A percentile compares a stretch with the other conserved stretches of the same genome.
phyloP scores from a whole-genome alignment of 2,797 vertebrate genomes.

The Erethizon dorsatum region DNA sequence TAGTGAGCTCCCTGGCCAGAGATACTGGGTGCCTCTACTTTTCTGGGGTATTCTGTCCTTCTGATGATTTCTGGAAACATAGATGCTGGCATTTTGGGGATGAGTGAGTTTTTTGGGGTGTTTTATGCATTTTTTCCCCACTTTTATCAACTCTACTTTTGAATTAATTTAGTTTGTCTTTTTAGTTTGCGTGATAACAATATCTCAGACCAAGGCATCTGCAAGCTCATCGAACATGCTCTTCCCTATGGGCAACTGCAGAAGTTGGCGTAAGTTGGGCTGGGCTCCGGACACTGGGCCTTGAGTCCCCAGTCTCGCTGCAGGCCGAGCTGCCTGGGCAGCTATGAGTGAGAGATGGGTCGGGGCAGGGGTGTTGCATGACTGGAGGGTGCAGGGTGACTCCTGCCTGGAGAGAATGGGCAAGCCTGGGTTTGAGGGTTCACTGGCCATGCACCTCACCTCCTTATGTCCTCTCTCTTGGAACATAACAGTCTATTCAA shows the following conservation, averaged over 20 bases:
- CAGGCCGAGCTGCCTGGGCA: fast-evolving
- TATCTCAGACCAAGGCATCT: constrained; percentile 93
- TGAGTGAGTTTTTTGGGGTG: neutral
- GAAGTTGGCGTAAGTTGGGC: constrained; percentile 93
- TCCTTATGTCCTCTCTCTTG: neutral
- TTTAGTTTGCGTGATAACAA: constrained; percentile 94
- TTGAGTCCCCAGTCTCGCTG: fast-evolving
- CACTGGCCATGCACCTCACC: neutral
- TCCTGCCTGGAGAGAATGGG: neutral
- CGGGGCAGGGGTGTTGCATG: neutral
- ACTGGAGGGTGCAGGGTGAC: neutral
- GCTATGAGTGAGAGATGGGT: neutral
- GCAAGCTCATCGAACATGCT: constrained; percentile 90
- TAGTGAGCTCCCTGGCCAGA: neutral
- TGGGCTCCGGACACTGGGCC: neutral
- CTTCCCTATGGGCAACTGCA: constrained; percentile 91
- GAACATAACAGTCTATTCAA: constrained; percentile 92
- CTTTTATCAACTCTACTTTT: neutral
- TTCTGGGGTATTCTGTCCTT: neutral
- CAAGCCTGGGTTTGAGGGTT: neutral
- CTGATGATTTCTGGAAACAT: neutral
- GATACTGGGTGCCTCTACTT: neutral
- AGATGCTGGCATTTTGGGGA: neutral
- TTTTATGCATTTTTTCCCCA: neutral
- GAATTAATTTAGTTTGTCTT: neutral